phyloP scores from a whole-genome alignment of 1,140 invertebrate species.

The Chrysoperla carnea region DNA sequence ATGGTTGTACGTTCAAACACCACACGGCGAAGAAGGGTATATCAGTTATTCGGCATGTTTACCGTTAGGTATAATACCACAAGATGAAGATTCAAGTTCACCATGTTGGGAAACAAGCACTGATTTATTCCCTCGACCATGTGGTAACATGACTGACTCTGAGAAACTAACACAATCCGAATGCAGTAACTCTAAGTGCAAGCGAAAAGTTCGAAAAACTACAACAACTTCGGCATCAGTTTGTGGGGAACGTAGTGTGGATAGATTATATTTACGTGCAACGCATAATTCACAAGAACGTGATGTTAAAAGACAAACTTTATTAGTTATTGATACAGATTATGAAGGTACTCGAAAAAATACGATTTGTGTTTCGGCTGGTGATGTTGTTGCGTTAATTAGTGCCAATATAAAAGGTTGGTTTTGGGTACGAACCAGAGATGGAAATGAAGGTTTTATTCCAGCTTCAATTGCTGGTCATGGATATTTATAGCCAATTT shows the following conservation, averaged over 20 bases:
- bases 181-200: conserved; percentile 16
- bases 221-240: conserved; percentile 24
- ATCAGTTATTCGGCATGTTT: conserved; percentile 55
- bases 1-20: conserved; percentile 69
- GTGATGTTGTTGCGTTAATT: conserved; percentile 53
- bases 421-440: conserved; percentile 51
- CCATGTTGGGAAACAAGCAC: conserved; percentile 60
- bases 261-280: conserved; percentile 45
- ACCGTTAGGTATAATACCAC: conserved; percentile 48
- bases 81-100: conserved; percentile 9
- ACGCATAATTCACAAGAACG: conserved; percentile 20
- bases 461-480: conserved; percentile 55
- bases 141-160: conserved; percentile 52
- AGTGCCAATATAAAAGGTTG: conserved; percentile 29
- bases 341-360: conserved; percentile 32
- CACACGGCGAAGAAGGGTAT: conserved; percentile 60
- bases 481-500: conserved; percentile 39
- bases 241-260: conserved; percentile 45
- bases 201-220: conserved; percentile 19
- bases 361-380: conserved; percentile 45
- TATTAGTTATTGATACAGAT: conserved; percentile 47
- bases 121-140: conserved; percentile 55
- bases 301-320: conserved; percentile 34
- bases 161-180: conserved; percentile 38
- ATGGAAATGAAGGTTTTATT: conserved; percentile 55